Evolutionary conservation across 30 jellyfish, hydroid and myxozoan genomes (phyloP).

Genomic region (Nemopilema nomurai): DNA sequence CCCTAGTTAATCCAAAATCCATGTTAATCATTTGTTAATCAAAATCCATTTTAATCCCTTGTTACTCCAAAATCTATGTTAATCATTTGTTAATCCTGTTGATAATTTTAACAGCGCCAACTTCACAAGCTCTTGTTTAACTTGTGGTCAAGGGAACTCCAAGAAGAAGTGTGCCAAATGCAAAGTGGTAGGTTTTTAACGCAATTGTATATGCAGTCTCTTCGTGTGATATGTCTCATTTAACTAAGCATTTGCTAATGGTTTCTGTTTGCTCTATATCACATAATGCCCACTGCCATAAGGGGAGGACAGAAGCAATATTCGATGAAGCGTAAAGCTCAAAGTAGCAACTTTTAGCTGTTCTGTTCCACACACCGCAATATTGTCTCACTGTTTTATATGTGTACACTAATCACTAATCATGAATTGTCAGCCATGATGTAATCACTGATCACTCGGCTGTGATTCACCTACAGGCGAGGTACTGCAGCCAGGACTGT

Average conservation of each 20-base stretch:
- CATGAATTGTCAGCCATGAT: background rate
- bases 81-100: background rate
- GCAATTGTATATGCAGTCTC: background rate
- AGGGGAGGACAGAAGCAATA: too few species aligned
- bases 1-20: too few species aligned
- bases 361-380: too few species aligned
- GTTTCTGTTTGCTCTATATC: too few species aligned
- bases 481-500: slow-evolving; percentile 75
- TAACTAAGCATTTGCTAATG: background rate
- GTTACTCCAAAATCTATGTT: background rate
- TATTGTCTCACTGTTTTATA: background rate
- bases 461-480: slow-evolving; percentile 38
- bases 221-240: background rate
- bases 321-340: too few species aligned
- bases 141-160: slow-evolving; percentile 75
- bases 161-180: slow-evolving; percentile 77
- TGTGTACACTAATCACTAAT: background rate
- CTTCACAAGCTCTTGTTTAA: slow-evolving; percentile 61
- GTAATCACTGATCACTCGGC: background rate
- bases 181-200: slow-evolving; percentile 58
- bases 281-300: too few species aligned
- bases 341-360: too few species aligned
- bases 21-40: background rate
- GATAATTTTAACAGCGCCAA: slow-evolving; percentile 63
- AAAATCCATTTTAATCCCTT: too few species aligned